These are phyloP conservation scores for Conomelus anceps DNA, from an alignment of 2,888 invertebrate genomes.

Conservation along the genomic window DNA sequence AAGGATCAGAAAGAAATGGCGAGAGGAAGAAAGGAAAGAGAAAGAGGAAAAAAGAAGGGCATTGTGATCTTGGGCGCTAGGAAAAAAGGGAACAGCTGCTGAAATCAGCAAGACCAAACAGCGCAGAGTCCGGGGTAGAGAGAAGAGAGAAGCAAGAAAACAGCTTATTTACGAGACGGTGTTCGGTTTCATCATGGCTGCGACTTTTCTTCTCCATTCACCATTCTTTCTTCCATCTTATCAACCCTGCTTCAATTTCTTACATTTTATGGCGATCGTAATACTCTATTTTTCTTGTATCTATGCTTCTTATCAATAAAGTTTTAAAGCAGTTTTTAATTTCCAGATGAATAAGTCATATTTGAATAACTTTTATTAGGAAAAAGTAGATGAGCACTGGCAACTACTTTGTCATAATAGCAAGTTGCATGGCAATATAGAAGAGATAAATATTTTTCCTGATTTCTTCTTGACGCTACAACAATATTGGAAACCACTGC, in stretches of 20 bases:
- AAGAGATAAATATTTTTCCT: neutral
- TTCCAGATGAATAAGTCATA: neutral
- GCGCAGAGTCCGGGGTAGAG: neutral
- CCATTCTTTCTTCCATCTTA: neutral
- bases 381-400: neutral
- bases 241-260: neutral
- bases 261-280: neutral
- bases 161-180: neutral
- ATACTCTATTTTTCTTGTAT: neutral
- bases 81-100: neutral
- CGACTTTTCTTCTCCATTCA: neutral
- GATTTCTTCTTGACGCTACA: neutral
- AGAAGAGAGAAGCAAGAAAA: neutral
- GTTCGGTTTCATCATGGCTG: neutral
- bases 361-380: neutral
- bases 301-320: neutral
- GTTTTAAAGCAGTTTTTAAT: neutral
- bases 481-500: neutral
- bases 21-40: neutral
- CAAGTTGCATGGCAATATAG: neutral
- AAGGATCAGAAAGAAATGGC: neutral
- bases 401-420: neutral
- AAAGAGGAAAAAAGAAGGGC: neutral
- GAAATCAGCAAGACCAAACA: neutral
- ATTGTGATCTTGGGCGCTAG: neutral